Conservation (phyloP, 64 coral and sea anemone species). For the Cladopsammia gracilis region DNA sequence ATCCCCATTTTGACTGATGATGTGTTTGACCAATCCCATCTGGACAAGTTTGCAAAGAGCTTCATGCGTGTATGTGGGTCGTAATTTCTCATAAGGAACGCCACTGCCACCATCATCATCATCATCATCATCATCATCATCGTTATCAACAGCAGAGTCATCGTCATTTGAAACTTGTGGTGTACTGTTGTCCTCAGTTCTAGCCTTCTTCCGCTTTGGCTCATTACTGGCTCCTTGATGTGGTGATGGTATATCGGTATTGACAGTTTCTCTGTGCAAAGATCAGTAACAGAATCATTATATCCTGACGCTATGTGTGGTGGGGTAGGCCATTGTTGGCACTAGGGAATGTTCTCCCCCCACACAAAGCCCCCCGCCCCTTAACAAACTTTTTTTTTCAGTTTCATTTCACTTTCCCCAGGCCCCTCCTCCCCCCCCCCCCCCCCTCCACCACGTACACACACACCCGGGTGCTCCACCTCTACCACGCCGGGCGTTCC, state of each 20-base stretch:
- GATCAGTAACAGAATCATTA: too few relatives aligned
- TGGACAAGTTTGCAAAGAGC: constrained; percentile 32
- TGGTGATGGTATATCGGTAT: neutral
- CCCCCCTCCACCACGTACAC: too few relatives aligned
- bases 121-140: constrained; percentile 29
- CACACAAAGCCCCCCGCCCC: too few relatives aligned
- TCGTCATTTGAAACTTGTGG: neutral
- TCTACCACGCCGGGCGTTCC: too few relatives aligned
- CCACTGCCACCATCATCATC: constrained; percentile 14
- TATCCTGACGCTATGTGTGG: too few relatives aligned
- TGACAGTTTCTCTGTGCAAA: neutral
- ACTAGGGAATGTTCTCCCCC: too few relatives aligned
- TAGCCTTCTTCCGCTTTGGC: neutral
- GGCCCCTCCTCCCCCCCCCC: too few relatives aligned
- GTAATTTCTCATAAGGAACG: constrained; percentile 47
- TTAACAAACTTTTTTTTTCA: too few relatives aligned
- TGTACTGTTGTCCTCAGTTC: neutral
- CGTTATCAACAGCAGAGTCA: neutral
- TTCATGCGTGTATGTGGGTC: constrained; percentile 53
- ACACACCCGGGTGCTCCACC: too few relatives aligned
- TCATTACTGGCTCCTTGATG: neutral
- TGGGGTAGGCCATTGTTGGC: too few relatives aligned
- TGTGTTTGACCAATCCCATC: constrained; percentile 15
- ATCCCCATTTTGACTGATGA: constrained; percentile 59
- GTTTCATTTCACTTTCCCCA: too few relatives aligned